Base-by-base conservation (phyloP, 53 echinoderm and acorn worm species). In the Crossaster papposus region DNA sequence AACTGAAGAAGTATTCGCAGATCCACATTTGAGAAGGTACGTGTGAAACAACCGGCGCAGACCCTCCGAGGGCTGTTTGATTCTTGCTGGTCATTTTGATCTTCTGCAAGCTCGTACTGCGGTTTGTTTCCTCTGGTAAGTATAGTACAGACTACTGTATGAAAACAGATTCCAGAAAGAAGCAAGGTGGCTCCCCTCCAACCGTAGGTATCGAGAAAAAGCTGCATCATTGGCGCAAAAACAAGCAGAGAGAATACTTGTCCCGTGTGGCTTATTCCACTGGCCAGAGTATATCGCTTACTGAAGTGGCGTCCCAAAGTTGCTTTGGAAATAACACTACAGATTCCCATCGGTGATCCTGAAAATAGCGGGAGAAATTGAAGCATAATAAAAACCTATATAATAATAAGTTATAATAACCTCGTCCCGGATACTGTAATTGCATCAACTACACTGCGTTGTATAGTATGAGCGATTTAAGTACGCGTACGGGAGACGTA, bases 221-320 rank as follows among this genome's bases (percentile, higher is more conserved):
- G 32, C 71, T 71, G 71, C 71, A 71, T 71, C 71, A 71, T 30
- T 30, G 71, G 71, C 5, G 71, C 71, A 71, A n/a, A 71, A 31
- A 30, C 71, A n/a, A 71, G 71, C 29, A 71, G 30, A 1, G 71
- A 29, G 32, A 71, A 3, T 12, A 31, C 29, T 71, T 71, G 30
- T 71, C 71, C 71, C 71, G 71, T 30, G 71, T 71, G 71, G 71
- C 71, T 71, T 71, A 71, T 71, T 71, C 71, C 71, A 71, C 71
- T 30, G 32, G 32, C 71, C 71, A 71, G 32, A n/a, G 9, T 26
- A 71, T 30, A 71, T 2, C 32, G 24, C 71, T 71, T 31, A n/a
- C 23, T 31, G 29, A 71, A 71, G 30, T 20, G 5, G 5, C 71
- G 29, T 31, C 30, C 71, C 29, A 71, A 30, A 71, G 32, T n/a